Evolutionary conservation across 2,888 invertebrate genomes (phyloP), one percentile per base, ranked within the genome.

Genomic region (Glaucopsyche alexis): DNA sequence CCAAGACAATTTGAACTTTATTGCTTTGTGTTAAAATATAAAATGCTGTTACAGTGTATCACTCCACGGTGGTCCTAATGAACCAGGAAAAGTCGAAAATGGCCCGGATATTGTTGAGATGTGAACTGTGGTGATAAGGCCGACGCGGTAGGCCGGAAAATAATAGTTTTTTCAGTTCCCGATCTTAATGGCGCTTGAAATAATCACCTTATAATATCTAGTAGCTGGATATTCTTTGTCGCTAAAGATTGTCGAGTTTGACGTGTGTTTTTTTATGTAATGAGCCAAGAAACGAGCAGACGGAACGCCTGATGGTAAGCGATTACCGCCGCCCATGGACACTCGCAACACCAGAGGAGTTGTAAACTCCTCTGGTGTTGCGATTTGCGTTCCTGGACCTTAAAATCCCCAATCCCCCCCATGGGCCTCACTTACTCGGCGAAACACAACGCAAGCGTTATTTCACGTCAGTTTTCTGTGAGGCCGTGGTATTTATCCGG

Each of bases 31-130:
- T 49, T 66, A 66, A 50, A 66, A 40, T 50, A 16, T 72, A 45
- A 50, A 72, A 16, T 42, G 0, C n/a, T 16, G 7, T 42, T 16
- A 14, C 50, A 50, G 19, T 13, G 40, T 50, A 16, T 52, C 66
- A 69, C 52, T 76, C 74, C 76, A 74, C 64, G 77, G 77, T 77
- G 77, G 77, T 73, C 77, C 74, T 73, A 75, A 74, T 72, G 73
- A 72, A 74, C 66, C 73, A 66, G 76, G 73, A 76, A 76, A 75
- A 76, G 74, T 66, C 71, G 72, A 69, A 67, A 72, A 72, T 72
- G 66, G 67, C 52, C 67, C 52, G 45, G 50, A 66, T 50, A 67
- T 42, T 66, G 47, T 47, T 16, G 65, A 66, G 66, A 66, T 72
- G 47, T 66, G 49, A 38, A 72, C 55, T 72, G 64, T 47, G 16